Evolutionary conservation across 1,140 invertebrate genomes (phyloP), one percentile per base, ranked within the genome.

Genomic region (Microplitis mediator): DNA sequence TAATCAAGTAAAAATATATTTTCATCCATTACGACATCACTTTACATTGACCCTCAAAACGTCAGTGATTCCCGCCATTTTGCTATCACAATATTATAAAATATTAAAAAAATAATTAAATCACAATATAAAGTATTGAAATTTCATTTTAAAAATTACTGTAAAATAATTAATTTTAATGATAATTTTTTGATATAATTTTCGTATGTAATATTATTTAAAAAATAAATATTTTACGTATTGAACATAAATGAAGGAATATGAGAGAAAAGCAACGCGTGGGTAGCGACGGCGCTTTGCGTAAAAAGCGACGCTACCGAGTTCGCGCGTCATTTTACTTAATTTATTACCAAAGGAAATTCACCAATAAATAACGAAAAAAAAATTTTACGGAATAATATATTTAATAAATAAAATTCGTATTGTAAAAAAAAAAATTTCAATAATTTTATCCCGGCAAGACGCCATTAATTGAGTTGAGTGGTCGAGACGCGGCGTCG

Each of bases 221-320:
- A 72, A 66, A 56, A 23, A 13, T 16, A 4, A 23, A 23, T 8
- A 66, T 50, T 16, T 36, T 16, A 16, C 63, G 16, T n/a, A 62
- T 16, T 14, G 60, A 51, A 65, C 39, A 65, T 50, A 51, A 65
- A 65, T 39, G 63, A 50, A 45, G n/a, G 39, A 50, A 51, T 32
- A 50, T n/a, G 14, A 36, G 16, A 64, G 52, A 16, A 32, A 71
- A 71, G 61, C 70, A 64, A 72, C 70, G 70, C 70, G 70, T 72
- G 70, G 70, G 70, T 72, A 51, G 52, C 70, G 70, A 56, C 70
- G 70, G 70, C 70, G 70, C 70, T 64, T 64, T 72, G 54, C 16
- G 51, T 56, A 60, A 56, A 66, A 72, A 69, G 35, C 63, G 70
- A 72, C 70, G 70, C 70, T 58, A 45, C 11, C 14, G 36, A 16